A percentile compares a stretch with the other conserved stretches of the same genome.
These are phyloP conservation scores for Pseudococcus longispinus DNA, from an alignment of 2,888 invertebrate genomes.

Conservation along the genomic window DNA sequence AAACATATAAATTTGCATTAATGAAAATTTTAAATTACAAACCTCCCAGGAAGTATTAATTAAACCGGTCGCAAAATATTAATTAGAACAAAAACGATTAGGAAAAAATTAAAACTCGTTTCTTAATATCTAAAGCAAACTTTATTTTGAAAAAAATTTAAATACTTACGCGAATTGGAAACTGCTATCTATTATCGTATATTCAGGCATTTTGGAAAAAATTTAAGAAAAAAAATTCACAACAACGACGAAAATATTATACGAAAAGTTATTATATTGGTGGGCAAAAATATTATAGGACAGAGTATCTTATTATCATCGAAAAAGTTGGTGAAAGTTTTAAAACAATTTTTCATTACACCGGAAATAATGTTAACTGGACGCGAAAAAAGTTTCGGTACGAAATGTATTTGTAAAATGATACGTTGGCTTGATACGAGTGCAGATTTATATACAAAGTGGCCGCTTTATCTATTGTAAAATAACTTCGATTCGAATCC, in stretches of 20 bases:
- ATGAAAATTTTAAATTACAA: background rate
- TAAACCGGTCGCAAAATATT: background rate
- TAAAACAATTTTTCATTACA: constrained; percentile 29
- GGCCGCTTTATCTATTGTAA: constrained; percentile 31
- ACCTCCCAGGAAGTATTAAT: background rate
- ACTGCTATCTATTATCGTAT: background rate
- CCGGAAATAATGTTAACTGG: background rate
- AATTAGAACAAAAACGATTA: background rate
- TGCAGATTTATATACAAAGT: constrained; percentile 35
- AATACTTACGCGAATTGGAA: constrained; percentile 3
- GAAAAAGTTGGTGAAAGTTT: background rate
- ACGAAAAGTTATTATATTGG: background rate
- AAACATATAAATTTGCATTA: background rate
- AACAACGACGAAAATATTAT: background rate
- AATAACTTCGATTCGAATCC: constrained; percentile 4
- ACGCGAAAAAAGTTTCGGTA: background rate
- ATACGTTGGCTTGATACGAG: background rate
- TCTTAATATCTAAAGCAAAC: background rate
- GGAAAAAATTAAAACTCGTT: background rate
- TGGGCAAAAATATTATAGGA: constrained; percentile 8
- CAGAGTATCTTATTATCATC: background rate
- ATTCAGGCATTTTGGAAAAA: constrained; percentile 24
- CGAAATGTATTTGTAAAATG: constrained; percentile 30
- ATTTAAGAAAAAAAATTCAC: background rate
- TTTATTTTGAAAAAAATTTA: background rate